Base-by-base conservation (phyloP, 2,113 vertebrate genomes). In the Mesitornis unicolor region DNA sequence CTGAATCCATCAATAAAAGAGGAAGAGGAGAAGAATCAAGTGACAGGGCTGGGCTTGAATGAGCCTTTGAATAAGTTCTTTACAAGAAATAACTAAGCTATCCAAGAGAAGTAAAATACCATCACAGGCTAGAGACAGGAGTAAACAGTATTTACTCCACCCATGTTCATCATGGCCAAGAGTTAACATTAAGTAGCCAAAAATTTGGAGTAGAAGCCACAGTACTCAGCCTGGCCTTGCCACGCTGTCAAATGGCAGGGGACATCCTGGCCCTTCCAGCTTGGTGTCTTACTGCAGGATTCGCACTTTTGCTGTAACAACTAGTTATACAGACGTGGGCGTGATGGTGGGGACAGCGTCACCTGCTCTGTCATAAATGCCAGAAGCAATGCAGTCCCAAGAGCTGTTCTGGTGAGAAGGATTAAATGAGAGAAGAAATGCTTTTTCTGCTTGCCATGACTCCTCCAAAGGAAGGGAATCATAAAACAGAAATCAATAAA, bases 351-450 rank as follows among this genome's bases (percentile, higher is more conserved):
- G 19, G 63, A 79, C 45, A 53, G 54, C n/a, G 71, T 59, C 16
- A 50, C 48, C 75, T 90, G 18, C 45, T 51, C 57, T 40, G 48
- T 57, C 77, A 47, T 43, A 70, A 77, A 65, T 50, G 36, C 54
- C 54, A 74, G 76, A 53, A 67, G 54, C 36, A 77, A 36, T 33
- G 47, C 57, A 75, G 43, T 40, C 64, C 47, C 38, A 33, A 53
- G 25, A 61, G 36, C 63, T 51, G 5, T 61, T 85, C 85, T 59
- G 45, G 29, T 15, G 64, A 74, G 63, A 82, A 76, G 25, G 67
- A 92, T 16, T 53, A 88, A 92, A 90, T 38, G 38, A 81, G 20
- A 83, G 63, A 84, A 86, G 35, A 89, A 89, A 86, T 25, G 33
- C 26, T 92, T 29, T 36, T 92, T 77, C 54, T 90, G 35, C 35